Conservation (phyloP, 92 coral and sea anemone genomes). For the Virgularia gustaviana region DNA sequence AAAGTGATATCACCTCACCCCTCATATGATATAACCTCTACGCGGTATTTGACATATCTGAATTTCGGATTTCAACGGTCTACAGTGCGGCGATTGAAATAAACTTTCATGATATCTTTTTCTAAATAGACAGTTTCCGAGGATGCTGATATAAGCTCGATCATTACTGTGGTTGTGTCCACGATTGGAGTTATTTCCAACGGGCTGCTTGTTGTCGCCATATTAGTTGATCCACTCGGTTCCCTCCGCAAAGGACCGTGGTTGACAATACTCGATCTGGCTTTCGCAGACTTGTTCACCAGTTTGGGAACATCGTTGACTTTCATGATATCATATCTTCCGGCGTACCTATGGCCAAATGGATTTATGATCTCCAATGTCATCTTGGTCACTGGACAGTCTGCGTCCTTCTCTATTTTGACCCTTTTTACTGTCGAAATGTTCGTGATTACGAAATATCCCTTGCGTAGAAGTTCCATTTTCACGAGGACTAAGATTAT, state of each 20-base stretch:
- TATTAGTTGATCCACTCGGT: neutral
- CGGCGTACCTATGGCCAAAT: neutral
- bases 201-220: neutral
- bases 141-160: too few relatives aligned
- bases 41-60: too few relatives aligned
- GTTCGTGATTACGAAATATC: constrained; percentile 21
- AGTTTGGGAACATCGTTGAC: neutral
- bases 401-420: constrained; percentile 15
- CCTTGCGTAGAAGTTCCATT: constrained; percentile 2
- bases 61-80: too few relatives aligned
- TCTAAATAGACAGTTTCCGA: too few relatives aligned
- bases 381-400: neutral
- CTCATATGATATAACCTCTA: too few relatives aligned
- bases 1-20: too few relatives aligned
- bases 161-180: neutral
- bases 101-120: too few relatives aligned
- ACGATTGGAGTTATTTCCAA: neutral
- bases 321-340: neutral
- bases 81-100: too few relatives aligned
- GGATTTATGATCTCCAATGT: too few relatives aligned
- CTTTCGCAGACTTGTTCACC: constrained; percentile 15
- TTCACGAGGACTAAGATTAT: constrained; percentile 40
- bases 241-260: constrained; percentile 32
- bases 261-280: constrained; percentile 17
- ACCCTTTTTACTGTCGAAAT: constrained; percentile 10